Evolutionary conservation across 2,113 vertebrate species (phyloP).

Genomic region (Chroicocephalus ridibundus): DNA sequence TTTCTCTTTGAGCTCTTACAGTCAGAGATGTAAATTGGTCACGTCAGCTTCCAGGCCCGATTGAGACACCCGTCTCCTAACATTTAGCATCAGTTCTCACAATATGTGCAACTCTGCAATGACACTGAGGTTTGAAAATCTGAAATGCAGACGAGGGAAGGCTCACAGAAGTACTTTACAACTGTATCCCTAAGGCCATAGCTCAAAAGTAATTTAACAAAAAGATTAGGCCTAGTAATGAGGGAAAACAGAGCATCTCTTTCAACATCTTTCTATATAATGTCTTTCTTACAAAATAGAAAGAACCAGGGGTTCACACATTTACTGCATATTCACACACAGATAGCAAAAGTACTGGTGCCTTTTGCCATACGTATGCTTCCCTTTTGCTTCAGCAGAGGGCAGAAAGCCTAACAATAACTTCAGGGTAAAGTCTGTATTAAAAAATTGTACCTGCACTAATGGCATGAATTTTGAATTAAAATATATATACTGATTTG

Average conservation of each 20-base stretch:
- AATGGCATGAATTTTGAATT: neutral
- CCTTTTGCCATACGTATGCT: neutral
- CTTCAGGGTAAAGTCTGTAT: neutral
- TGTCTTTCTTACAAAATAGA: neutral
- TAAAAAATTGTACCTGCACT: conserved; percentile 2
- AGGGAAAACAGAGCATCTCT: neutral
- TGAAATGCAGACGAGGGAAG: neutral
- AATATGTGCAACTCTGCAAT: neutral
- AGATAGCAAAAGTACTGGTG: neutral
- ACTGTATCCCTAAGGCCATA: neutral
- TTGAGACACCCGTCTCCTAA: neutral
- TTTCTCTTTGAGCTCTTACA: neutral
- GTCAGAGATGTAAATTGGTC: neutral
- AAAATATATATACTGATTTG: neutral
- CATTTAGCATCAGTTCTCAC: neutral
- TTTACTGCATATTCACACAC: neutral
- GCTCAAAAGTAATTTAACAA: neutral
- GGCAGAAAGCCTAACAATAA: neutral
- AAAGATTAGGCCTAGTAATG: neutral
- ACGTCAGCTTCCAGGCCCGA: neutral
- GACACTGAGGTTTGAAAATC: neutral
- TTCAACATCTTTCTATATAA: neutral
- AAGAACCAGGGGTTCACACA: neutral
- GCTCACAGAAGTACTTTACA: neutral
- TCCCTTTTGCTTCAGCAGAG: neutral